Evolutionary conservation across 2,113 vertebrate genomes (phyloP).

Genomic region (Upupa epops): DNA sequence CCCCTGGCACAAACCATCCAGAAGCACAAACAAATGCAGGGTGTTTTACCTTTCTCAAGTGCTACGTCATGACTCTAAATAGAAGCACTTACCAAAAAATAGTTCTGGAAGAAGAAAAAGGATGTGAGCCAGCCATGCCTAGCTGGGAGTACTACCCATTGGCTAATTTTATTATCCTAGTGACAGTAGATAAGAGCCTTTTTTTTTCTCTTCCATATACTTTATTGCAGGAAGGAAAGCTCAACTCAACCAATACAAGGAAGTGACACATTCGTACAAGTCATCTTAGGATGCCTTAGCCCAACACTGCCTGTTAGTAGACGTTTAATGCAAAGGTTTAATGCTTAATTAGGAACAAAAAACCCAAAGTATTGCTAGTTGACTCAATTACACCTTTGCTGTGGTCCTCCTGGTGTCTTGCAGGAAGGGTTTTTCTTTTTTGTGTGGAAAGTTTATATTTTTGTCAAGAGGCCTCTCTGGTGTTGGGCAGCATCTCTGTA

Average conservation of each 20-base stretch:
- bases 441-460: background rate
- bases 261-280: slow-evolving; percentile 66
- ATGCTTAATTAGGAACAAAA: slow-evolving; percentile 26
- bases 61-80: background rate
- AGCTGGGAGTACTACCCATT: slow-evolving; percentile 26
- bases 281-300: slow-evolving; percentile 53
- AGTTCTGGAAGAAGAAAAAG: slow-evolving; percentile 26
- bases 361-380: background rate
- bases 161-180: slow-evolving; percentile 59
- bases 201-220: slow-evolving; percentile 44
- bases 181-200: slow-evolving; percentile 43
- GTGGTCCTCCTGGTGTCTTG: background rate
- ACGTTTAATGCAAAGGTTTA: slow-evolving; percentile 33
- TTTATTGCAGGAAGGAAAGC: slow-evolving; percentile 70
- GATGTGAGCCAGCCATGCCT: slow-evolving; percentile 33
- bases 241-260: slow-evolving; percentile 1
- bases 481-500: background rate
- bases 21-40: background rate
- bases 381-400: background rate
- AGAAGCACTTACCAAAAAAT: slow-evolving; percentile 51
- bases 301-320: slow-evolving; percentile 49
- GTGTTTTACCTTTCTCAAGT: background rate
- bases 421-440: background rate
- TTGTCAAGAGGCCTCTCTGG: background rate
- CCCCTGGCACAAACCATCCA: background rate